Conservation (phyloP, 2,797 vertebrate genomes). For the Enteromius viviparus region DNA sequence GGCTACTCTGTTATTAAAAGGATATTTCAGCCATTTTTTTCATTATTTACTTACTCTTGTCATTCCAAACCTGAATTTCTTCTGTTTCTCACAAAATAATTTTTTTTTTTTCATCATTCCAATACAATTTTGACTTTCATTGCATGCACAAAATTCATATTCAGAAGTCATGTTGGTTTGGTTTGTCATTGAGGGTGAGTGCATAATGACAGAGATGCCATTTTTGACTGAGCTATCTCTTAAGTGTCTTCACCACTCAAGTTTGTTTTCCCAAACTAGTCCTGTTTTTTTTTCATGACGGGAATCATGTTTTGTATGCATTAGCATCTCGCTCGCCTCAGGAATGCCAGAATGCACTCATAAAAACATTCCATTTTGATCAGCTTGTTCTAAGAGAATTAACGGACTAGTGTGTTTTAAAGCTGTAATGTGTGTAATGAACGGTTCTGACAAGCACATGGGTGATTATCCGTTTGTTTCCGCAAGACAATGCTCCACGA, state of each 20-base stretch:
- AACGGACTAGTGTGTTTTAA: conserved; percentile 12
- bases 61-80: background rate
- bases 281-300: conserved; percentile 11
- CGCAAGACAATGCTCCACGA: conserved; percentile 2
- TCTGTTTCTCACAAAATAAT: background rate
- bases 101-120: background rate
- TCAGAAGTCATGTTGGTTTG: background rate
- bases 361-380: conserved; percentile 42
- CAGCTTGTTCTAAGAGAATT: conserved; percentile 13
- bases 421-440: conserved; percentile 30
- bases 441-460: background rate
- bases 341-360: conserved; percentile 9
- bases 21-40: background rate
- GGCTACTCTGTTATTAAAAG: background rate
- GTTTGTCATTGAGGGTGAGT: background rate
- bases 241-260: conserved; percentile 9
- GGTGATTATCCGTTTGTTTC: background rate
- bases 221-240: background rate
- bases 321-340: conserved; percentile 38
- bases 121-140: background rate
- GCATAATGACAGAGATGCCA: background rate
- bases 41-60: background rate
- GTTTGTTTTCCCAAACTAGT: conserved; percentile 15
- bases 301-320: conserved; percentile 33
- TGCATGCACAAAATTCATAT: background rate